Percentiles rank a stretch among this genome's conserved stretches.
Evolutionary conservation across 2,888 invertebrate species (phyloP).

Genomic region (Phasia obesa): DNA sequence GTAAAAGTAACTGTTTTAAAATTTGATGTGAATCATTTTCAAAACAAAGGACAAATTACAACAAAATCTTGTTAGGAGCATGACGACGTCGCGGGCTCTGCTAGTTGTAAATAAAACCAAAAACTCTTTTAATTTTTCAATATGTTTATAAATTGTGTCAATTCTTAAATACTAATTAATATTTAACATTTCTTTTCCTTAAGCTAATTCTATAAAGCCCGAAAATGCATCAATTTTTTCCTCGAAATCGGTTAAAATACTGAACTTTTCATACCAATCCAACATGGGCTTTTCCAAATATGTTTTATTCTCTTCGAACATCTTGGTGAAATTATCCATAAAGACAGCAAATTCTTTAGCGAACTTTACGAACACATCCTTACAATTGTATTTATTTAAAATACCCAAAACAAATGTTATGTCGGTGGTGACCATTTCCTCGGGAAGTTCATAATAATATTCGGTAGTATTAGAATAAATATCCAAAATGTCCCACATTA

Average conservation of each 20-base stretch:
- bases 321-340: constrained; percentile 25
- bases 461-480: constrained; percentile 52
- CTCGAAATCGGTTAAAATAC: constrained; percentile 39
- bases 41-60: too few relatives aligned
- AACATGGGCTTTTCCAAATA: constrained; percentile 50
- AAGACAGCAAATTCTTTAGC: constrained; percentile 34
- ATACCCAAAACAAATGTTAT: constrained; percentile 13
- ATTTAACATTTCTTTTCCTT: too few relatives aligned
- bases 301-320: constrained; percentile 44
- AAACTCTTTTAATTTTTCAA: too few relatives aligned
- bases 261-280: constrained; percentile 61
- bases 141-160: too few relatives aligned
- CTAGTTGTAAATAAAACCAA: too few relatives aligned
- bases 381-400: constrained; percentile 48
- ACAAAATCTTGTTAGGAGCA: too few relatives aligned
- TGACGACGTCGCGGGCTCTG: too few relatives aligned
- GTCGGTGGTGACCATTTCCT: constrained; percentile 11
- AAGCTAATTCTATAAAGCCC: too few relatives aligned
- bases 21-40: too few relatives aligned
- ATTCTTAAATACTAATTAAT: too few relatives aligned
- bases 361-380: constrained; percentile 40
- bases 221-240: constrained; percentile 53
- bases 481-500: constrained; percentile 52
- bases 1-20: too few relatives aligned
- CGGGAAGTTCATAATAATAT: constrained; percentile 33